Percentiles rank a stretch among this genome's conserved stretches.
Conservation (phyloP, 2,113 vertebrate genomes). For the Anthoscopus minutus region DNA sequence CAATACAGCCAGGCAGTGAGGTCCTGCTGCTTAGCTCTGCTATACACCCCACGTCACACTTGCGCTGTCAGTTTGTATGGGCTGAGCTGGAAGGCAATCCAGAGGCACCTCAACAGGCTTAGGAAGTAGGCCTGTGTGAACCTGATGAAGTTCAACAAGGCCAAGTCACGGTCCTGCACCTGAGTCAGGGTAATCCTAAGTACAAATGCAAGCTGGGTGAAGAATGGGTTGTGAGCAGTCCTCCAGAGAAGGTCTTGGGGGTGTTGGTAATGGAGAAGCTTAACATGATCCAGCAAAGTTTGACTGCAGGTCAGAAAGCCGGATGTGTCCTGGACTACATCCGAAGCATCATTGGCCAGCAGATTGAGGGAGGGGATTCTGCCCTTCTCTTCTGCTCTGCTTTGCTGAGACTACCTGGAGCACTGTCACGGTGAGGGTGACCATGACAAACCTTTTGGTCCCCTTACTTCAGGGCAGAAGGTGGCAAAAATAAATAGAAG, state of each 20-base stretch:
- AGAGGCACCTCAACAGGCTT: background rate
- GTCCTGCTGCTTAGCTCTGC: background rate
- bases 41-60: accelerated
- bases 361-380: background rate
- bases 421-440: no score
- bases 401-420: no score
- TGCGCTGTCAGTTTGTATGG: background rate
- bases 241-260: background rate
- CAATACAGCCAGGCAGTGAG: background rate
- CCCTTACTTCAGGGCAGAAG: no score
- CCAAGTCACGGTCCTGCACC: background rate
- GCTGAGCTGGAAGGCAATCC: background rate
- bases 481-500: no score
- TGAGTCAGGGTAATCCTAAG: background rate
- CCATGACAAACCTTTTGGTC: no score
- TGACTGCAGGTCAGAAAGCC: background rate
- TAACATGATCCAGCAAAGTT: background rate
- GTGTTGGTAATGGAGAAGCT: background rate
- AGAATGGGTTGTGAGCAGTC: background rate
- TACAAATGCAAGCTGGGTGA: background rate
- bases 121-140: background rate
- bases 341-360: background rate
- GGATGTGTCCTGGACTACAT: background rate
- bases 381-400: background rate
- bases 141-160: background rate